Conservation (phyloP, 2,113 vertebrate genomes). For the Phalacrocorax aristotelis region DNA sequence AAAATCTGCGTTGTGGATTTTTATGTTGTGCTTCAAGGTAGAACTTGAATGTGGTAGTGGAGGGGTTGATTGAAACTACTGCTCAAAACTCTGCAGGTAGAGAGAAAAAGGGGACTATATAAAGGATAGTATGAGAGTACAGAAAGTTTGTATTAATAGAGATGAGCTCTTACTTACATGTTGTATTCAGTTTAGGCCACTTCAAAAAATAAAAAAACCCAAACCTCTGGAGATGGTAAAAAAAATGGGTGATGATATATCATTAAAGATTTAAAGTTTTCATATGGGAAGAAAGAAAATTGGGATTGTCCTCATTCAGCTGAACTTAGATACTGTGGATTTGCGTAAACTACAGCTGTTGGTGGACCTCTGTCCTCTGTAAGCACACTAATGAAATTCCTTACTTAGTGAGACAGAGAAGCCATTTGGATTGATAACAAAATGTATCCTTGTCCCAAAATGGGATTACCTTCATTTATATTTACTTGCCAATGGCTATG, state of each 20-base stretch:
- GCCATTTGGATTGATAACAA: not conserved
- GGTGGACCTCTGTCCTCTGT: not conserved
- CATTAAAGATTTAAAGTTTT: not conserved
- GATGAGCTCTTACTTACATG: not conserved
- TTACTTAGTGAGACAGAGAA: not conserved
- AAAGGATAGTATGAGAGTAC: not conserved
- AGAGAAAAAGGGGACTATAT: not conserved
- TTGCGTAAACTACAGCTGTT: not conserved
- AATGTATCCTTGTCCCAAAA: not conserved
- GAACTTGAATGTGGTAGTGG: not conserved
- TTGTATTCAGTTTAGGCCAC: not conserved
- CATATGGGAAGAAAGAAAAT: not conserved
- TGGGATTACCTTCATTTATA: not conserved
- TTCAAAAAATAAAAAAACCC: too few relatives aligned
- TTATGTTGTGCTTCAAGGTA: not conserved
- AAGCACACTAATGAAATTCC: not conserved
- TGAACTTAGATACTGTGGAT: not conserved
- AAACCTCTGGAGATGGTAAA: not conserved
- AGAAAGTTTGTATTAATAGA: not conserved
- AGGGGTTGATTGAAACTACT: not conserved
- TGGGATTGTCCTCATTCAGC: not conserved
- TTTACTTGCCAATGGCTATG: not conserved
- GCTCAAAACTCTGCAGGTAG: not conserved
- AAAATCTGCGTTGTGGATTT: not conserved
- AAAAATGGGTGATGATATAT: not conserved